Evolutionary conservation across 2,888 invertebrate species (phyloP).

Genomic region (Agriotes lineatus): DNA sequence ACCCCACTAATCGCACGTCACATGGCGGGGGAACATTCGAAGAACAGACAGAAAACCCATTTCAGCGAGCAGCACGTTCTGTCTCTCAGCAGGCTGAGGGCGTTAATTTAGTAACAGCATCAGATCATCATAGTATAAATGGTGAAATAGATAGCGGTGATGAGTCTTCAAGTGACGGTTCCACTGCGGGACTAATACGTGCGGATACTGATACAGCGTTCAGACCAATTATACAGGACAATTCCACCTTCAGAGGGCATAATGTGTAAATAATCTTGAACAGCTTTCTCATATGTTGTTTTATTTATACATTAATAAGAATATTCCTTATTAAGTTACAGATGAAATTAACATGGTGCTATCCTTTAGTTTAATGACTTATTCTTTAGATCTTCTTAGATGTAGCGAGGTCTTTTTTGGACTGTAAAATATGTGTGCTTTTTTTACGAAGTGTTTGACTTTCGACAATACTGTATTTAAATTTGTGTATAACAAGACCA

Average conservation of each 20-base stretch:
- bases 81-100: constrained; percentile 57
- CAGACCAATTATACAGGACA: neutral
- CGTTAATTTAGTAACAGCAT: constrained; percentile 50
- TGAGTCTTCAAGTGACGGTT: constrained; percentile 51
- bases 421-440: constrained; percentile 18
- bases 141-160: constrained; percentile 56
- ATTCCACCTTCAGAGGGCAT: neutral
- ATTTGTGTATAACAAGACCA: constrained; percentile 23
- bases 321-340: constrained; percentile 14
- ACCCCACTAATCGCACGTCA: constrained; percentile 64
- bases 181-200: constrained; percentile 10
- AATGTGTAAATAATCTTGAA: constrained; percentile 1
- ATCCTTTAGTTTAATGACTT: constrained; percentile 33
- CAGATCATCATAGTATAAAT: constrained; percentile 68
- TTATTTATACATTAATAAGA: constrained; percentile 1
- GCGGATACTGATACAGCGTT: constrained; percentile 3
- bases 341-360: constrained; percentile 34
- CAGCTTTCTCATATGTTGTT: neutral
- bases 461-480: constrained; percentile 25
- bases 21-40: constrained; percentile 80
- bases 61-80: constrained; percentile 68
- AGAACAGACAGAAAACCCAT: constrained; percentile 73
- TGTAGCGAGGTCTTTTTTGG: constrained; percentile 13
- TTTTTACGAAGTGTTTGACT: constrained; percentile 27
- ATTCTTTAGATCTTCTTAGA: constrained; percentile 20